Percentiles rank a stretch among this genome's conserved stretches.
Evolutionary conservation across 2,888 invertebrate genomes (phyloP).

Genomic region (Calameuta pallipes): DNA sequence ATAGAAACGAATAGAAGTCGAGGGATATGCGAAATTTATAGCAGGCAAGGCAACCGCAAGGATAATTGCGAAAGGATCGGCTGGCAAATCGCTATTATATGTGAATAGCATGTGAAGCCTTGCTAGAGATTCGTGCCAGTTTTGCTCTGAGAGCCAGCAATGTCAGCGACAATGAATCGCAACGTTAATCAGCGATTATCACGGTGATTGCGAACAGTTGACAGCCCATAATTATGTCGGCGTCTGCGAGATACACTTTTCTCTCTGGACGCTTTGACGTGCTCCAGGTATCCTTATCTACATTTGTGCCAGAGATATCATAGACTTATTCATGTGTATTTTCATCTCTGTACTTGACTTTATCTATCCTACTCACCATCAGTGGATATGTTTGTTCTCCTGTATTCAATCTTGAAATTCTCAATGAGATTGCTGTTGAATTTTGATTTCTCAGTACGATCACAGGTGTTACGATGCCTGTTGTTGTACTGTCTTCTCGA

Average conservation of each 20-base stretch:
- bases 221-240: constrained; percentile 42
- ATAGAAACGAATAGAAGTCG: background rate
- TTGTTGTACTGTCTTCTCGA: constrained; percentile 53
- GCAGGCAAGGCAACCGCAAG: background rate
- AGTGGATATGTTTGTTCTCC: constrained; percentile 55
- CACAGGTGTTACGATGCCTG: constrained; percentile 70
- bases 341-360: background rate
- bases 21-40: background rate
- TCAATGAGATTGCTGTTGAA: constrained; percentile 89
- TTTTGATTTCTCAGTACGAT: constrained; percentile 77
- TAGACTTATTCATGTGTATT: background rate
- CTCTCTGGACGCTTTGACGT: background rate
- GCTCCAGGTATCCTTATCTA: background rate
- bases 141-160: background rate
- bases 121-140: background rate
- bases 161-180: background rate
- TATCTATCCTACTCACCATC: constrained; percentile 43
- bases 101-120: background rate
- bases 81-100: background rate
- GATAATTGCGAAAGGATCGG: background rate
- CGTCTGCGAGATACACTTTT: background rate
- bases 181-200: constrained; percentile 33
- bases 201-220: constrained; percentile 40
- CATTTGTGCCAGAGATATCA: background rate
- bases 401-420: constrained; percentile 85